Conservation (phyloP, 2,113 vertebrate genomes). For the Centropus bengalensis region DNA sequence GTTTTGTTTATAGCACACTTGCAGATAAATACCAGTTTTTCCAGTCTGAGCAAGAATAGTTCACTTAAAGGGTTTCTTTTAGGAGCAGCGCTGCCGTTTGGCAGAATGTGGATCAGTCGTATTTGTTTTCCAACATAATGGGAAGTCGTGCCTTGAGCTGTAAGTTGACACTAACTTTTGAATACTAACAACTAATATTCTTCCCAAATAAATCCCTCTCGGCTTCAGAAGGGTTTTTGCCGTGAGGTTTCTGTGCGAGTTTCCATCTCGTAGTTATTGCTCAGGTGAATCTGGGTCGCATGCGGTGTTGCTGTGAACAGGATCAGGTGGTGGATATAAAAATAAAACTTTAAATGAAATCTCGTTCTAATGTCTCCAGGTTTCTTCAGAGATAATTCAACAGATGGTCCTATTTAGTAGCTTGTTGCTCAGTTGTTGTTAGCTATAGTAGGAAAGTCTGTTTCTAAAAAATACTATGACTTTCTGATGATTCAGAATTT, state of each 20-base stretch:
- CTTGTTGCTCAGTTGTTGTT: neutral
- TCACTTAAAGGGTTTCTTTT: neutral
- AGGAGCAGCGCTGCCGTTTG: neutral
- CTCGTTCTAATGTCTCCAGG: neutral
- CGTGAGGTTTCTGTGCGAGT: neutral
- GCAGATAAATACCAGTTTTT: neutral
- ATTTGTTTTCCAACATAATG: neutral
- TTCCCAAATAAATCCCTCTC: neutral
- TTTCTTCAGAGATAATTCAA: neutral
- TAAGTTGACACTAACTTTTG: neutral
- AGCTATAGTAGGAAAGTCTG: neutral
- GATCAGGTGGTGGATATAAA: neutral
- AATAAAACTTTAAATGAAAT: neutral
- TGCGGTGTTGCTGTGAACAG: neutral
- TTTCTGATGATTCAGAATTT: neutral
- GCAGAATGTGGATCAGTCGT: neutral
- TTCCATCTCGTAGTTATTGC: neutral
- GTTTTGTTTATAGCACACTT: neutral
- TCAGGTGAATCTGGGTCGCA: neutral
- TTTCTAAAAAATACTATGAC: neutral
- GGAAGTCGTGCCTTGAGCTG: neutral
- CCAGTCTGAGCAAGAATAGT: neutral
- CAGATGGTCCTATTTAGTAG: neutral
- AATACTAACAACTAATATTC: conserved; percentile 38
- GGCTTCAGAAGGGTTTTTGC: neutral